Conservation (phyloP, 2,797 vertebrate genomes). For the Sphenopsis melanotis region DNA sequence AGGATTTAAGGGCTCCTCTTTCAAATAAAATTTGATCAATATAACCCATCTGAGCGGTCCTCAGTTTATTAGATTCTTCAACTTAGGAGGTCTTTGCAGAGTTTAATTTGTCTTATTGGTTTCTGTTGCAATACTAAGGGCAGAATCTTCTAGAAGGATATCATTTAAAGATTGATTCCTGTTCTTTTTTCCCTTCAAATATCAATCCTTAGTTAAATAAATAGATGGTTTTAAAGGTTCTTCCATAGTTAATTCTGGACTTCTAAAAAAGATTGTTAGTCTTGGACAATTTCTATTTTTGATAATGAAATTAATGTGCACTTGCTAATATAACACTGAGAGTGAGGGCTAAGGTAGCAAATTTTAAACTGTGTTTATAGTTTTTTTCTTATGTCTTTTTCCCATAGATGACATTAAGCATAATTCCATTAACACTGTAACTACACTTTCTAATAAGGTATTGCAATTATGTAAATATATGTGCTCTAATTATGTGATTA, state of each 20-base stretch:
- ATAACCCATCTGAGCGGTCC: background rate
- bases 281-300: background rate
- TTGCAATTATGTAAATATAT: constrained; percentile 43
- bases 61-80: constrained; percentile 50
- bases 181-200: background rate
- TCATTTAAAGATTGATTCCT: background rate
- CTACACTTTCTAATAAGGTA: constrained; percentile 18
- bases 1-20: constrained; percentile 8
- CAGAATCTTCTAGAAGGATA: background rate
- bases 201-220: background rate
- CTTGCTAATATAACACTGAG: background rate
- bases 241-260: background rate
- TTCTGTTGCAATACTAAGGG: background rate
- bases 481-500: constrained; percentile 41
- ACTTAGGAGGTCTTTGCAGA: background rate
- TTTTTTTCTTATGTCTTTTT: background rate
- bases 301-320: background rate
- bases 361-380: background rate
- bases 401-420: background rate
- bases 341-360: background rate
- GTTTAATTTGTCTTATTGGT: constrained; percentile 45
- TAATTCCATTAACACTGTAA: constrained; percentile 13
- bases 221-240: background rate
- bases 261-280: background rate
- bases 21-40: constrained; percentile 54